Conservation (phyloP, 2,797 vertebrate genomes). For the Malacoctenus gilli region DNA sequence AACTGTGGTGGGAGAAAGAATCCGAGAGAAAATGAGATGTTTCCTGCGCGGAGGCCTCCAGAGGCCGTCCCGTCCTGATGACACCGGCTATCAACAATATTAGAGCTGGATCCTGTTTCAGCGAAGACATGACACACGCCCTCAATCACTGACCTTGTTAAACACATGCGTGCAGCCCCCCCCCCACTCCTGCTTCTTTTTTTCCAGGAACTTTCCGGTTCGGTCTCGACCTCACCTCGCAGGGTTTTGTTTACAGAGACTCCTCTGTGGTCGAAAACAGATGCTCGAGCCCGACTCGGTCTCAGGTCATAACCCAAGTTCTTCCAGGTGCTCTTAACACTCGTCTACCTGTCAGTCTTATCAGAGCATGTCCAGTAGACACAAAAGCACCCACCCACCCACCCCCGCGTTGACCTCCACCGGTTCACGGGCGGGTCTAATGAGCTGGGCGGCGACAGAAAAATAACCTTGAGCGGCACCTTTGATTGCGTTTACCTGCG, state of each 20-base stretch:
- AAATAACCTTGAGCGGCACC: slow-evolving; percentile 43
- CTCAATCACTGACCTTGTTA: slow-evolving; percentile 58
- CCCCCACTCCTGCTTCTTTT: no score
- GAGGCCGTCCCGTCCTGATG: slow-evolving; percentile 48
- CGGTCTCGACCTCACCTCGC: slow-evolving; percentile 42
- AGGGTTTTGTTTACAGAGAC: slow-evolving; percentile 57
- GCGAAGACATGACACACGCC: slow-evolving; percentile 39
- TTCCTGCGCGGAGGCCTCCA: slow-evolving; percentile 47
- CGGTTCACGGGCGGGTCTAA: slow-evolving; percentile 41
- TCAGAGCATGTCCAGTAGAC: slow-evolving; percentile 46
- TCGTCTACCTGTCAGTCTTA: slow-evolving; percentile 54
- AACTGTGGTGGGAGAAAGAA: slow-evolving; percentile 25
- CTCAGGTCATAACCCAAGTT: slow-evolving; percentile 42
- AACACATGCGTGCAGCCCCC: slow-evolving; percentile 51
- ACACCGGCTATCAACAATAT: slow-evolving; percentile 58
- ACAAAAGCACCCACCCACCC: no score
- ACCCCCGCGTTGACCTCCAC: slow-evolving; percentile 40
- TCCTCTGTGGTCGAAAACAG: slow-evolving; percentile 46
- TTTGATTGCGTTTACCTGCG: slow-evolving; percentile 59
- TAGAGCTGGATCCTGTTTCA: slow-evolving; percentile 54
- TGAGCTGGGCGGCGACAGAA: slow-evolving; percentile 54
- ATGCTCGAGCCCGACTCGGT: slow-evolving; percentile 36
- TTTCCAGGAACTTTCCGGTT: slow-evolving; percentile 43
- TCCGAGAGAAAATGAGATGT: slow-evolving; percentile 39
- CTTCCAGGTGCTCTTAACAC: slow-evolving; percentile 56